Conservation (phyloP, 1,140 invertebrate genomes). For the Ceratoteleas bidentatus region DNA sequence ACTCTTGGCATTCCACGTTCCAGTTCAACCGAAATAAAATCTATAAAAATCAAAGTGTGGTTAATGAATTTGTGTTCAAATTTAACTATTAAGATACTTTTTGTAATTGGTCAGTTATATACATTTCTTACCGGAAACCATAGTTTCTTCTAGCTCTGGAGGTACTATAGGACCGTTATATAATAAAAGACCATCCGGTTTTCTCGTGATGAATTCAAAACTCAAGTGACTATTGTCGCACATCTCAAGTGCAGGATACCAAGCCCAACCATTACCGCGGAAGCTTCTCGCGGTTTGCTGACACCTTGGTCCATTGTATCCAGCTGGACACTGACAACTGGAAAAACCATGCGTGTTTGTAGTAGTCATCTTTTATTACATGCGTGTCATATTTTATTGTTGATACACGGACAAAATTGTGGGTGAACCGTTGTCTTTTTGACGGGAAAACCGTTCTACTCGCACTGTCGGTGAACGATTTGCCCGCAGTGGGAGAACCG, state of each 20-base stretch:
- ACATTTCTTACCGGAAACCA: conserved; percentile 90
- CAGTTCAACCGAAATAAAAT: conserved; percentile 97
- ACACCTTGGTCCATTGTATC: conserved; percentile 96
- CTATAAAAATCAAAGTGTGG: too few species aligned
- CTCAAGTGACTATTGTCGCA: conserved; percentile 97
- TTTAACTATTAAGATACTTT: too few species aligned
- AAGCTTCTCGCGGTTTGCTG: conserved; percentile 97
- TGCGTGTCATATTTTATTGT: too few species aligned
- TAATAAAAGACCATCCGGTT: conserved; percentile 94
- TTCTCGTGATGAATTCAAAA: conserved; percentile 96
- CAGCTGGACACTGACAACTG: conserved; percentile 93
- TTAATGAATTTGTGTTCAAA: too few species aligned
- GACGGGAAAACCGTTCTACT: too few species aligned
- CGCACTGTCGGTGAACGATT: too few species aligned
- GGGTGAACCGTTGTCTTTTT: too few species aligned
- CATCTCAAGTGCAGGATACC: conserved; percentile 97
- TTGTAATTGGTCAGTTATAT: too few species aligned
- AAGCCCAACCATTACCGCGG: conserved; percentile 95
- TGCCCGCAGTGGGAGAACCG: too few species aligned
- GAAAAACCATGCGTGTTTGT: conserved; percentile 5
- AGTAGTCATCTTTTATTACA: too few species aligned
- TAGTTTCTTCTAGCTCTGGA: conserved; percentile 92
- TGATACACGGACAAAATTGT: too few species aligned
- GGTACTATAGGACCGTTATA: conserved; percentile 98
- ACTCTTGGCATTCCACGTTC: conserved; percentile 94